phyloP scores from a whole-genome alignment of 2,888 invertebrate species.

The Agrilus mali region DNA sequence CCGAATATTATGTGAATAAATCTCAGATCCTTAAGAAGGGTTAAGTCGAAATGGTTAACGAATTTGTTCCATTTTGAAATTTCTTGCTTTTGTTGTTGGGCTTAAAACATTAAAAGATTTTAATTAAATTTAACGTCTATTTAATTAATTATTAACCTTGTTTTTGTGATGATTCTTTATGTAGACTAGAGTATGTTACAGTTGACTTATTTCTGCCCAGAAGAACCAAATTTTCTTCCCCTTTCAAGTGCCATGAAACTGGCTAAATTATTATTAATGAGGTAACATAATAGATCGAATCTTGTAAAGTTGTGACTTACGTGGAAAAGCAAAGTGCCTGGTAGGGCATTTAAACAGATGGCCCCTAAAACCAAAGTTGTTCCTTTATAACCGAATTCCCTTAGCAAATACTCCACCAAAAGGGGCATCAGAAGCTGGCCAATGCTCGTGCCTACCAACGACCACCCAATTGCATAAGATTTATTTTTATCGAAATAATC shows the following conservation, averaged over 20 bases:
- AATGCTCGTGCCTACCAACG: conserved; percentile 62
- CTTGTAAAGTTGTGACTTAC: conserved; percentile 33
- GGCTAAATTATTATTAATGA: background rate
- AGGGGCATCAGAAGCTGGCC: conserved; percentile 67
- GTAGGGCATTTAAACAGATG: conserved; percentile 47
- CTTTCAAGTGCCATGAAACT: conserved; percentile 17
- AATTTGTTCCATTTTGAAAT: conserved; percentile 20
- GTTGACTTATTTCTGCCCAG: background rate
- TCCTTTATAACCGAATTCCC: conserved; percentile 49
- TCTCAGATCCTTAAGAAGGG: conserved; percentile 45
- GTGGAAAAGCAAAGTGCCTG: conserved; percentile 33
- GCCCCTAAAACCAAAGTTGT: conserved; percentile 51
- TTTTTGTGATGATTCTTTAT: background rate
- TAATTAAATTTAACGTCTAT: background rate
- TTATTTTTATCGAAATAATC: conserved; percentile 55
- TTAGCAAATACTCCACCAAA: conserved; percentile 50
- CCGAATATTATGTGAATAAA: conserved; percentile 57
- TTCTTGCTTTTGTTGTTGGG: no score
- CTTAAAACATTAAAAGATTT: background rate
- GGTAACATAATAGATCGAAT: conserved; percentile 2
- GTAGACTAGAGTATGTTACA: background rate
- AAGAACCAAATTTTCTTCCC: conserved; percentile 26
- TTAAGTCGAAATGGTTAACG: conserved; percentile 45
- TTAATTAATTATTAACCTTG: background rate
- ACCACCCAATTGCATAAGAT: conserved; percentile 61